phyloP scores from a whole-genome alignment of 1,140 invertebrate species.

The Brachionus plicatilis region DNA sequence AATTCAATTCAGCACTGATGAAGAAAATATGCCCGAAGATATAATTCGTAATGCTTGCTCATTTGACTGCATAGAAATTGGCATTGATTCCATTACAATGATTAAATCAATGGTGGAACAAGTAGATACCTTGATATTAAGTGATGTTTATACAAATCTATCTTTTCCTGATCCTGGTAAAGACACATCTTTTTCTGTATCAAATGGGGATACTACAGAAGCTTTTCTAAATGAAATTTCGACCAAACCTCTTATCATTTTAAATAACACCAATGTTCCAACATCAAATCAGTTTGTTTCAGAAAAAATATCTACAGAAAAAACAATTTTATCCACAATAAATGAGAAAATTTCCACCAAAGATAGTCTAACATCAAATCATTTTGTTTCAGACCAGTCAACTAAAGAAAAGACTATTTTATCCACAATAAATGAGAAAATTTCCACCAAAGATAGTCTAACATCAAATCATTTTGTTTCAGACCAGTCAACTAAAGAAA shows the following conservation, averaged over 20 bases:
- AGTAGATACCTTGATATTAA: background rate
- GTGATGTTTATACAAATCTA: background rate
- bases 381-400: background rate
- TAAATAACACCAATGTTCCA: background rate
- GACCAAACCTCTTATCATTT: background rate
- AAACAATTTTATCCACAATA: background rate
- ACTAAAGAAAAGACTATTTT: background rate
- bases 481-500: background rate
- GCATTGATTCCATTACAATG: background rate
- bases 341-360: background rate
- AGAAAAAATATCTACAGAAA: background rate
- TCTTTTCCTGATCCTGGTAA: background rate
- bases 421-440: background rate
- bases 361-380: background rate
- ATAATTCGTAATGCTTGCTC: background rate
- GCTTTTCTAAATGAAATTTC: background rate
- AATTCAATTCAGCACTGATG: background rate
- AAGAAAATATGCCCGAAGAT: conserved; percentile 5
- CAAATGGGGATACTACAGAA: background rate
- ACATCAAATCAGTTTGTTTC: background rate
- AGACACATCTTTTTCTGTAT: background rate
- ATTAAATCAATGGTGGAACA: background rate
- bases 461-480: background rate
- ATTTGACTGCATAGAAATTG: conserved; percentile 7
- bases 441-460: background rate